Evolutionary conservation across 2,797 vertebrate species (phyloP), one percentile per base, ranked within the genome.

Genomic region (Macropus fuliginosus): DNA sequence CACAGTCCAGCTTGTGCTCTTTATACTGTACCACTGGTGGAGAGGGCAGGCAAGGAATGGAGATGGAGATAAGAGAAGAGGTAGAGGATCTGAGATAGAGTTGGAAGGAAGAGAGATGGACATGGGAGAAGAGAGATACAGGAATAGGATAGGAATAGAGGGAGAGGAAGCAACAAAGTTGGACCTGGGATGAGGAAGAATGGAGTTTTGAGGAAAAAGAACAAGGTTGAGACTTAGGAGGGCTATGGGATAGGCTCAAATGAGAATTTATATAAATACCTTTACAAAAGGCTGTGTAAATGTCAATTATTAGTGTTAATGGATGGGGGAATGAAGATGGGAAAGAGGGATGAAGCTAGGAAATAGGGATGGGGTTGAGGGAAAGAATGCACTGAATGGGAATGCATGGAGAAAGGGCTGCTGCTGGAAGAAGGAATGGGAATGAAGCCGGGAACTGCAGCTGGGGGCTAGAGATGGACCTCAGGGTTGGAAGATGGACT

Each of bases 401-500:
- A 66, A 16, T 21, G n/a, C 16, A 74, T 24, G 40, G 56, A 2
- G 6, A 74, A 95, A 92, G 10, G 18, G 52, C 81, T 9, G 40
- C 0, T 9, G 57, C 0, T 29, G 62, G n/a, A 27, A n/a, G 34
- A 55, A 92, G 92, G 56, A n/a, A 54, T 90, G 57, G 11, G 11
- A 59, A 46, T 4, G 74, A 31, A 81, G 4, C 29, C 57, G 62
- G 92, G 1, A 66, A 91, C 56, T 1, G 54, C 28, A 40, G 2
- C 0, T 66, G 46, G n/a, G 74, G 31, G 46, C 18, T 91, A 87
- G 9, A 92, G 31, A 5, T 16, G 91, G 91, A 29, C 34, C 46
- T 0, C 10, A 90, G 18, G n/a, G 46, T 11, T 62, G 89, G 62
- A 93, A 0, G 66, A 0, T 0, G 21, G 3, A 1, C 3, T 21